Base-by-base conservation (phyloP, 1,140 invertebrate species). In the Nilaparvata lugens region DNA sequence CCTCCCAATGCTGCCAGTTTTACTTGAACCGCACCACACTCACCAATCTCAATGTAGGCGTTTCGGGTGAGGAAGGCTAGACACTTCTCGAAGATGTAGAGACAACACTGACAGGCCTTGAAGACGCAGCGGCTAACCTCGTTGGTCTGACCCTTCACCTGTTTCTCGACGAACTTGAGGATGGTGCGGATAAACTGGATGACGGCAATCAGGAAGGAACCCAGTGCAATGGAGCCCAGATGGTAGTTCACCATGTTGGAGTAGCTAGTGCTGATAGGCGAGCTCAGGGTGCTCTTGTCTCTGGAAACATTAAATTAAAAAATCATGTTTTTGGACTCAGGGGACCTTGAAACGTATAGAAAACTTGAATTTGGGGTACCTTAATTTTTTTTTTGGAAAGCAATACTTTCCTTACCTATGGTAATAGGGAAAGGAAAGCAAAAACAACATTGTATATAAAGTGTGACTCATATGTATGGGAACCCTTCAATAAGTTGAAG, bases 31-130 rank as follows among this genome's bases (percentile, higher is more conserved):
- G n/a, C n/a, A n/a, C 28, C 13, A 1, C 31, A 35, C 31, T 73
- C 73, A 84, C 83, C 83, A 70, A 85, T 83, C 80, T 88, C 86
- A 62, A 91, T 87, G 68, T 87, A 92, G 7, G 88, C 87, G 75
- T 91, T 90, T 68, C 84, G 75, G 45, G 81, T 85, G 18, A 91
- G 73, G 69, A 80, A 89, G 68, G 85, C 82, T 2, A 92, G 71
- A 65, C 83, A 81, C 56, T 82, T 85, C 69, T 91, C 88, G 63
- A 91, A 82, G 65, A 83, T 86, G 69, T 79, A 82, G 0, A 90
- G 72, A 67, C 84, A 89, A 66, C 87, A 89, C 60, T 84, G 81
- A 70, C 87, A 89, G 62, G 82, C 85, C 67, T 80, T 81, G 43
- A 78, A 62, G 2, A 78, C 38, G 35, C 61, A 70, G 58, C 71